Evolutionary conservation across 2,888 invertebrate genomes (phyloP).

Genomic region (Heteromurus nitidus): DNA sequence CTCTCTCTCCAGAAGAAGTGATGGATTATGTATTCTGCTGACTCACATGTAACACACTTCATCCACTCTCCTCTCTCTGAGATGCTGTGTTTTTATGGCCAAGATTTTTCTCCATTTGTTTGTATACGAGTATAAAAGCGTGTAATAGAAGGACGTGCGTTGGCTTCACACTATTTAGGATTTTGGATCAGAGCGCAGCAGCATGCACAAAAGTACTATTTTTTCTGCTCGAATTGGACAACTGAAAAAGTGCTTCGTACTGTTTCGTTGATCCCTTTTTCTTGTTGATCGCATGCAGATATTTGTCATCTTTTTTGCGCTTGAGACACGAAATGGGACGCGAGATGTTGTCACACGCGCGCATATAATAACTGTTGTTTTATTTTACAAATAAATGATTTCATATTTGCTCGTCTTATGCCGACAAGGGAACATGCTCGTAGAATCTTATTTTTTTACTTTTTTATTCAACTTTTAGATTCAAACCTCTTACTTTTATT

Average conservation of each 20-base stretch:
- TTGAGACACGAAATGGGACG: neutral
- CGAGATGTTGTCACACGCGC: neutral
- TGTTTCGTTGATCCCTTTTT: too few relatives aligned
- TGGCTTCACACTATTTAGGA: neutral
- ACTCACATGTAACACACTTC: too few relatives aligned
- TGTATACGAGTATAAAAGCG: neutral
- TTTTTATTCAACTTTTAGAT: neutral
- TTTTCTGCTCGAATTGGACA: neutral
- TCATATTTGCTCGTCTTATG: neutral
- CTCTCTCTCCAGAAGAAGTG: constrained; percentile 13
- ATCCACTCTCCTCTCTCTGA: neutral
- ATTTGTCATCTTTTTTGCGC: neutral
- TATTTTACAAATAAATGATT: neutral
- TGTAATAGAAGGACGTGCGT: neutral
- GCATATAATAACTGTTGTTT: neutral
- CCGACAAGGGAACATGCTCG: neutral
- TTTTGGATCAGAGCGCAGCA: neutral
- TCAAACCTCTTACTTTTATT: neutral
- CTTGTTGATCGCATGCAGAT: constrained; percentile 2
- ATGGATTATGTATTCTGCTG: constrained; percentile 44
- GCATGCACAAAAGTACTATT: neutral
- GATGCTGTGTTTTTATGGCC: neutral
- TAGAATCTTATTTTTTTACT: neutral
- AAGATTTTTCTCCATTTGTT: neutral
- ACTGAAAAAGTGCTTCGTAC: neutral